Evolutionary conservation across 1,140 invertebrate species (phyloP).

Genomic region (Mizuhopecten yessoensis): DNA sequence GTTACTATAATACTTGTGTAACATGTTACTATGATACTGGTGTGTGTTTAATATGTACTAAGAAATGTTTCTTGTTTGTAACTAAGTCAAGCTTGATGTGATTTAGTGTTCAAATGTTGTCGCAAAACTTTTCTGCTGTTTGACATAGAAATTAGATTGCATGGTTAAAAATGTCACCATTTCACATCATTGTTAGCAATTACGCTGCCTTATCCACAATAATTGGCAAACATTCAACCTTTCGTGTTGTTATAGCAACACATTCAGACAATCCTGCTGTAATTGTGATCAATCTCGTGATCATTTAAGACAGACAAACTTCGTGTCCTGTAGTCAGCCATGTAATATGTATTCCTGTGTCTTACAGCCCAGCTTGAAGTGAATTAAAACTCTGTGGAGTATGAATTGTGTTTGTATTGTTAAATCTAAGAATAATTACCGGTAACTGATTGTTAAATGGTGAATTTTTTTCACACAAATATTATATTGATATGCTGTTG

Average conservation of each 20-base stretch:
- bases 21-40: too few relatives aligned
- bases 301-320: neutral
- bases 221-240: neutral
- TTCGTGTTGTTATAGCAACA: too few relatives aligned
- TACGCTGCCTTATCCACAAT: neutral
- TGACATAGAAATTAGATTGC: constrained; percentile 25
- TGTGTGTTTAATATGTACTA: too few relatives aligned
- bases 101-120: neutral
- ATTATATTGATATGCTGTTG: constrained; percentile 3
- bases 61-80: neutral
- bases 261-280: too few relatives aligned
- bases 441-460: constrained; percentile 5
- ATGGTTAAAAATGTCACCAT: neutral
- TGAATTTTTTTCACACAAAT: neutral
- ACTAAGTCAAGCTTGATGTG: neutral
- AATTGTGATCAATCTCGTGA: too few relatives aligned
- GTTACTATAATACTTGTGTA: too few relatives aligned
- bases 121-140: neutral
- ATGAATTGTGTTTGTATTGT: neutral
- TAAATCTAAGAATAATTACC: neutral
- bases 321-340: neutral
- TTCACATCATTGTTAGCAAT: neutral
- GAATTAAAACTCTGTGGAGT: neutral
- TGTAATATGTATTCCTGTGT: neutral
- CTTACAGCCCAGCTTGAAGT: neutral